These are phyloP conservation scores for Oreocharis arfaki DNA, from an alignment of 2,113 vertebrate species.

Conservation along the genomic window DNA sequence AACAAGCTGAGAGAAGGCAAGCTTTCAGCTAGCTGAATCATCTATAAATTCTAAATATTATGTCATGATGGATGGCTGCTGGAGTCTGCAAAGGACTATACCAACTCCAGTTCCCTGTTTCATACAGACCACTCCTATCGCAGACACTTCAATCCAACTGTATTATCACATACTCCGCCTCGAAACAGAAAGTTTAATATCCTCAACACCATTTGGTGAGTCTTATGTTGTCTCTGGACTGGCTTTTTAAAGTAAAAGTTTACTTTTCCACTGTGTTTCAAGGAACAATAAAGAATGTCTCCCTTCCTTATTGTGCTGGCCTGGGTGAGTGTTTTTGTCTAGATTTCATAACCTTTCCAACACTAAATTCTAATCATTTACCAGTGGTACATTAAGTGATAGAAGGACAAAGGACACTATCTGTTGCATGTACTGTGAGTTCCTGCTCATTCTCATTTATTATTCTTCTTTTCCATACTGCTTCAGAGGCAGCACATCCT, in stretches of 20 bases:
- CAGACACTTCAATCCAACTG: not conserved
- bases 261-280: not conserved
- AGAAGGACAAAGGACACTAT: not conserved
- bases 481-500: not conserved
- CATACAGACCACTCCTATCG: not conserved
- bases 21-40: not conserved
- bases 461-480: not conserved
- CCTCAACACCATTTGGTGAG: not conserved
- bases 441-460: not conserved
- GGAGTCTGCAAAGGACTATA: not conserved
- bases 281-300: not conserved
- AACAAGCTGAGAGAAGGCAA: slow-evolving; percentile 1
- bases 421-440: not conserved
- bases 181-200: not conserved
- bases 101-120: not conserved
- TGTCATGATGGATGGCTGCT: not conserved
- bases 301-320: not conserved
- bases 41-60: slow-evolving; percentile 18
- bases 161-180: not conserved
- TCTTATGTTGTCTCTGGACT: not conserved
- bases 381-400: not conserved
- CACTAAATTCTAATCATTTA: not conserved
- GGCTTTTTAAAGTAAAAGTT: not conserved
- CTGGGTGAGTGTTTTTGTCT: not conserved
- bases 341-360: not conserved